Evolutionary conservation across 2,797 vertebrate species (phyloP), one percentile per base, ranked within the genome.

Genomic region (Florisuga fusca): DNA sequence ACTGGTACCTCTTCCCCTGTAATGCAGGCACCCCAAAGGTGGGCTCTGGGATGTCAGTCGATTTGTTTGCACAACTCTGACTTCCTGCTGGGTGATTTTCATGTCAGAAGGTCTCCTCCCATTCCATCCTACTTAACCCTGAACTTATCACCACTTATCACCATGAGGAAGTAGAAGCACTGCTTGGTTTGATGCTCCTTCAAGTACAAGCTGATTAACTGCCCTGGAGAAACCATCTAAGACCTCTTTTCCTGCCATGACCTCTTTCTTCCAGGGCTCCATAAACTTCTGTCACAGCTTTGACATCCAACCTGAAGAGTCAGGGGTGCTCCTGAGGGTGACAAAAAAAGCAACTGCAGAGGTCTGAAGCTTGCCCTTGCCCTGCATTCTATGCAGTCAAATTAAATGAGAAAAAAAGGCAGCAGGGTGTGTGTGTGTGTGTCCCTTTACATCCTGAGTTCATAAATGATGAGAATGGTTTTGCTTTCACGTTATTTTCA

Each of bases 81-180:
- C 41, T 72, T 66, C 34, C 34, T 80, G 75, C 92, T 86, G 84
- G 84, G 46, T 66, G 79, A 92, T 89, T 95, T 95, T 94, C 87
- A 59, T 94, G 87, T 62, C 3, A 22, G 80, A 74, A 90, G 38
- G 25, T 57, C 78, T 91, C 68, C 84, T 95, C 94, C 73, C 36
- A 38, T 84, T 68, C 64, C 43, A 3, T 48, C 64, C 68, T 22
- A 50, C 71, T 78, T 62, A 80, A 77, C 81, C 78, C 69, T 45
- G 46, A 62, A 43, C 62, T 71, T 81, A 63, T 72, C 75, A 36
- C 15, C 27, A 43, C 62, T 71, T 81, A 63, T 72, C 75, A 36
- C 15, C 27, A 76, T 3, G 68, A 92, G 90, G 90, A 94, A 95
- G 78, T 23, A 87, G 57, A 63, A 93, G 36, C 75, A 80, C 36